Evolutionary conservation across 2,113 vertebrate species (phyloP).

Genomic region (Coracopsis vasa): DNA sequence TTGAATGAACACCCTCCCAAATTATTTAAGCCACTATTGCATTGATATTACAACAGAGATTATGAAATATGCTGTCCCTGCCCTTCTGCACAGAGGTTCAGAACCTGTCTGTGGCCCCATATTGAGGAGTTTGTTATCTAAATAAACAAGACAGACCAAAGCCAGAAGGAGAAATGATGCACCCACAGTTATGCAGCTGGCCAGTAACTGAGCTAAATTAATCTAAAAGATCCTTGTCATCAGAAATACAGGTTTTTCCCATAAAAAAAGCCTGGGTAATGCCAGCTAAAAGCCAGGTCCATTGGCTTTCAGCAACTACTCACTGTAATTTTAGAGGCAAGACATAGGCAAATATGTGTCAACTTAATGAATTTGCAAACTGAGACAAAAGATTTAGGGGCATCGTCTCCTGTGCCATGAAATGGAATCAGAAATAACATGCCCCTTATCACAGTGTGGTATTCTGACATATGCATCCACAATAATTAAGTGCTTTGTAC

Average conservation of each 20-base stretch:
- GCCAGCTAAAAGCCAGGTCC: neutral
- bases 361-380: neutral
- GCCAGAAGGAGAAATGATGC: neutral
- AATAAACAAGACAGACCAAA: neutral
- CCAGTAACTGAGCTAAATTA: neutral
- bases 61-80: neutral
- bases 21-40: neutral
- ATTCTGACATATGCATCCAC: neutral
- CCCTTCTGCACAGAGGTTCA: neutral
- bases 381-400: neutral
- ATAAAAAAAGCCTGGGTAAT: neutral
- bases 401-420: fast-evolving
- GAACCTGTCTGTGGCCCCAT: neutral
- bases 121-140: neutral
- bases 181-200: neutral
- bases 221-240: neutral
- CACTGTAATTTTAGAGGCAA: neutral
- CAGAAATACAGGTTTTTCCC: neutral
- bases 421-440: neutral
- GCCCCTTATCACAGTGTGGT: neutral
- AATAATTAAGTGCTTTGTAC: neutral
- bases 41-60: neutral
- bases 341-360: neutral
- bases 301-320: neutral
- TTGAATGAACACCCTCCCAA: neutral